Evolutionary conservation across 1,140 invertebrate species (phyloP).

Genomic region (Diorhabda carinulata): DNA sequence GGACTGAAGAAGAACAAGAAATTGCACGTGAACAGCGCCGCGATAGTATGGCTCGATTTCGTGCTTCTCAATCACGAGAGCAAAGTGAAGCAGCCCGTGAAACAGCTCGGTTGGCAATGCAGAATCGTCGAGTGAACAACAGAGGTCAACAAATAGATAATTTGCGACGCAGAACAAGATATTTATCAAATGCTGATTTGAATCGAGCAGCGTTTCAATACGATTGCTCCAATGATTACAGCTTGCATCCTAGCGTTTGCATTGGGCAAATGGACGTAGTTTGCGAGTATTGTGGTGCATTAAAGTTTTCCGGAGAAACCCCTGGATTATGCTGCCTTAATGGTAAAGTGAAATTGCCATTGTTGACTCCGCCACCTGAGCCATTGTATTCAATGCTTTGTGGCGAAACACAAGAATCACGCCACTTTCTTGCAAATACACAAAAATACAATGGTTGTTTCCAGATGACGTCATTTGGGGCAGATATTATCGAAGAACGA

Average conservation of each 20-base stretch:
- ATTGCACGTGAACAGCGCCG: slow-evolving; percentile 17
- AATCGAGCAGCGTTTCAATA: slow-evolving; percentile 44
- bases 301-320: too few relatives aligned
- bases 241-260: slow-evolving; percentile 40
- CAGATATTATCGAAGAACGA: slow-evolving; percentile 24
- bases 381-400: slow-evolving; percentile 38
- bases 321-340: too few relatives aligned
- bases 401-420: slow-evolving; percentile 43
- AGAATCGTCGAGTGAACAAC: too few relatives aligned
- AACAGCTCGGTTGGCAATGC: slow-evolving; percentile 41
- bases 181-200: slow-evolving; percentile 24
- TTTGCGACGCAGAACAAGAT: slow-evolving; percentile 42
- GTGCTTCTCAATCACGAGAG: slow-evolving; percentile 37
- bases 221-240: slow-evolving; percentile 44
- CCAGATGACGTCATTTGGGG: too few relatives aligned
- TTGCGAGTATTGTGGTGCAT: too few relatives aligned
- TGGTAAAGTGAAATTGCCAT: too few relatives aligned
- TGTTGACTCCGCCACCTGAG: too few relatives aligned
- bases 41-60: slow-evolving; percentile 31
- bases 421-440: slow-evolving; percentile 35
- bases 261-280: slow-evolving; percentile 42
- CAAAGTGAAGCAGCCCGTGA: slow-evolving; percentile 29
- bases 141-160: slow-evolving; percentile 24
- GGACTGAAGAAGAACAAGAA: too few relatives aligned
- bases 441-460: too few relatives aligned